Conservation (phyloP, 2,797 vertebrate genomes). For the Falco novaeseelandiae region DNA sequence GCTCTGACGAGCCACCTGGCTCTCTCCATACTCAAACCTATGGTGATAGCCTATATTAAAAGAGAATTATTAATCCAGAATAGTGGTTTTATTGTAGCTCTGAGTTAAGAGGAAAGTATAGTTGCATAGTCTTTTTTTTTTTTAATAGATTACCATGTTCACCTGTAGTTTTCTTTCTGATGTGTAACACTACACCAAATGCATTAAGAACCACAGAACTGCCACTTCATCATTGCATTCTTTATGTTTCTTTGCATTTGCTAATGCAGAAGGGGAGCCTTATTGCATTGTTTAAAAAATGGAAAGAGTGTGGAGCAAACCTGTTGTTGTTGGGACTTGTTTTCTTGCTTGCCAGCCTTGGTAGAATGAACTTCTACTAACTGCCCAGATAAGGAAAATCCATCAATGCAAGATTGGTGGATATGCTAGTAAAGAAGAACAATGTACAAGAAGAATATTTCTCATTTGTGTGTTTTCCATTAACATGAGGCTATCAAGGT, state of each 20-base stretch:
- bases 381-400: conserved; percentile 33
- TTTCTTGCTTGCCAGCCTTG: conserved; percentile 1
- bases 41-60: background rate
- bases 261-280: background rate
- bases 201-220: background rate
- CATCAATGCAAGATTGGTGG: conserved; percentile 16
- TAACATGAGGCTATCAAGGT: background rate
- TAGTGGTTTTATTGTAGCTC: background rate
- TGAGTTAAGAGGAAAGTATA: background rate
- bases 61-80: background rate
- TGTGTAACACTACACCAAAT: background rate
- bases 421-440: conserved; percentile 26
- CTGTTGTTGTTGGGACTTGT: background rate
- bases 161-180: background rate
- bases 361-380: background rate
- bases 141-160: background rate
- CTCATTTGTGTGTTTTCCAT: background rate
- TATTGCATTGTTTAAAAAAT: conserved; percentile 13
- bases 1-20: background rate
- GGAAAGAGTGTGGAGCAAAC: conserved; percentile 8
- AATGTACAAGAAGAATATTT: conserved; percentile 7
- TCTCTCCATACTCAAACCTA: background rate
- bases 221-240: background rate
- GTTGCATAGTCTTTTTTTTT: background rate
- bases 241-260: background rate